Conservation (phyloP, 2,888 invertebrate species). For the Cantharis flavilabris region DNA sequence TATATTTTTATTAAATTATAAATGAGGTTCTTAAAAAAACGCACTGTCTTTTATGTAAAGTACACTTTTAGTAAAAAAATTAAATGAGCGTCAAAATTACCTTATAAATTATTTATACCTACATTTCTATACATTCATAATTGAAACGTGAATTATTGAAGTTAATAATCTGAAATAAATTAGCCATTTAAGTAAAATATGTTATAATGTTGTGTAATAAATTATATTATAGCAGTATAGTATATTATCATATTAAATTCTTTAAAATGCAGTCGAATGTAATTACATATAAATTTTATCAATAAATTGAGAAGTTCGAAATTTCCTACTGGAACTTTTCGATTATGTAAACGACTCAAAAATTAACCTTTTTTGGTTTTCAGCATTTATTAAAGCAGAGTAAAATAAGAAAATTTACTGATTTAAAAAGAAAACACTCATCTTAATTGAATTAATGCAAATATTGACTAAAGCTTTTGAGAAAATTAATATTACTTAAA, state of each 20-base stretch:
- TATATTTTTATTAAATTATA: neutral
- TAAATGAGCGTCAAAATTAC: neutral
- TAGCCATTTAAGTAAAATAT: neutral
- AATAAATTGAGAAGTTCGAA: neutral
- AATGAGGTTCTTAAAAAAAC: neutral
- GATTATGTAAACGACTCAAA: neutral
- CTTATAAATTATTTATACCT: neutral
- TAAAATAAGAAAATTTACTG: neutral
- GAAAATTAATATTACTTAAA: neutral
- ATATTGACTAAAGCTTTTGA: neutral
- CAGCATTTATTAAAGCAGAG: neutral
- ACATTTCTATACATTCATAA: neutral
- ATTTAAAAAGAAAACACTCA: neutral
- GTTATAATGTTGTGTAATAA: neutral
- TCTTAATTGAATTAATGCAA: neutral
- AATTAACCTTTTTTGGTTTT: neutral
- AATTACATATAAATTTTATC: neutral
- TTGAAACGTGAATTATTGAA: neutral
- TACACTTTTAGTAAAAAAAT: neutral
- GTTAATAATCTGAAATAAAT: neutral
- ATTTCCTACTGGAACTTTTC: neutral
- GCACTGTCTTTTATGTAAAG: neutral
- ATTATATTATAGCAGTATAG: neutral
- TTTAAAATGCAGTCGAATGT: neutral
- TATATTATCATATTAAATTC: neutral